Evolutionary conservation across 2,888 invertebrate genomes (phyloP).

Genomic region (Eupithecia dodoneata): DNA sequence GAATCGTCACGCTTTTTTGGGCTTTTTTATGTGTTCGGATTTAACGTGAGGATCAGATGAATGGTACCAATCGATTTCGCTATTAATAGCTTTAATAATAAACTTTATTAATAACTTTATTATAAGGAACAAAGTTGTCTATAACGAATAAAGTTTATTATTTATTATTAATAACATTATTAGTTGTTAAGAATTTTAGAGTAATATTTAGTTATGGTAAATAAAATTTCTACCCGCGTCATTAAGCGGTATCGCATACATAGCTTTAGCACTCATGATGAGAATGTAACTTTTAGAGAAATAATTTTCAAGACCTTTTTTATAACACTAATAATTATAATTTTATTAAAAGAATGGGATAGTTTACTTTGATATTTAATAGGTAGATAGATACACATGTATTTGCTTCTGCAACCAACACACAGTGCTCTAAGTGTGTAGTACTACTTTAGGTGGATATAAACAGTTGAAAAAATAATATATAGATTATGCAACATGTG

Average conservation of each 20-base stretch:
- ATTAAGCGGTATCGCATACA: background rate
- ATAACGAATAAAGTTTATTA: no score
- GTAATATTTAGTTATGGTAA: background rate
- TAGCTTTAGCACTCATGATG: background rate
- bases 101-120: no score
- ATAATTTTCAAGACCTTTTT: background rate
- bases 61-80: slow-evolving; percentile 20
- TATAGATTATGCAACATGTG: no score
- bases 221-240: background rate
- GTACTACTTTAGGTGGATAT: no score
- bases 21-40: slow-evolving; percentile 19
- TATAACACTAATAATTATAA: background rate
- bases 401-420: no score
- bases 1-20: slow-evolving; percentile 36
- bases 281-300: background rate
- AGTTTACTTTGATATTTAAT: background rate
- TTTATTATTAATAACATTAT: no score
- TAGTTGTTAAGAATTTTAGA: no score
- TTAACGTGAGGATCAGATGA: slow-evolving; percentile 9
- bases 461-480: no score
- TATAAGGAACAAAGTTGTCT: no score
- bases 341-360: background rate
- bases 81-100: background rate
- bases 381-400: no score
- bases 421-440: no score